These are phyloP conservation scores for Eucera pruinosa DNA, from an alignment of 2,888 invertebrate species.

Conservation along the genomic window DNA sequence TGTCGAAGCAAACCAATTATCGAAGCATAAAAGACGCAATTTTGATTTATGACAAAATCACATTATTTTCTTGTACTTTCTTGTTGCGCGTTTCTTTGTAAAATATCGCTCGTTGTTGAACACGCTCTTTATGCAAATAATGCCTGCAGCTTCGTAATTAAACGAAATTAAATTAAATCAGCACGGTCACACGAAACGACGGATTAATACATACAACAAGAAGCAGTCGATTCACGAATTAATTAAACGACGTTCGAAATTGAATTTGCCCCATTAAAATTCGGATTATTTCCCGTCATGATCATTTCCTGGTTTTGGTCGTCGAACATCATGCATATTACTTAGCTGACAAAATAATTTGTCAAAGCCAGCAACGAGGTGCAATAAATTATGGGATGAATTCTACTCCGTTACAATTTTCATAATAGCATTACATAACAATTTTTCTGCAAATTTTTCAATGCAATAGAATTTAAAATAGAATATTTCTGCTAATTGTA, in stretches of 20 bases:
- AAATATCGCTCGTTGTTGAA: neutral
- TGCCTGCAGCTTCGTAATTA: neutral
- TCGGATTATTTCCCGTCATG: constrained; percentile 6
- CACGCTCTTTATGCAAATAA: constrained; percentile 8
- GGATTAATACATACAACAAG: constrained; percentile 27
- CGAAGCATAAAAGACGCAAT: neutral
- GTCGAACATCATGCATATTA: neutral
- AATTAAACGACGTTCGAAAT: constrained; percentile 27
- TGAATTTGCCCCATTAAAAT: constrained; percentile 22
- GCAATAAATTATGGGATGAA: no score
- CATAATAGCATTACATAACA: no score
- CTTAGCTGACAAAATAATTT: constrained; percentile 24
- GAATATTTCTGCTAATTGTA: no score
- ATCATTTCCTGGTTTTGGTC: constrained; percentile 2
- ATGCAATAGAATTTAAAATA: no score
- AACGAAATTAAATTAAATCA: constrained; percentile 20
- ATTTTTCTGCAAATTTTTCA: no score
- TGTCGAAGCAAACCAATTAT: neutral
- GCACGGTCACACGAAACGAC: neutral
- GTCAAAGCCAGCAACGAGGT: neutral
- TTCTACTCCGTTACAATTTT: no score
- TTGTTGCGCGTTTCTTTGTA: no score
- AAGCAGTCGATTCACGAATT: constrained; percentile 3
- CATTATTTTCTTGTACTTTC: neutral
- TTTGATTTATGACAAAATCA: no score